Percentiles rank a stretch among this genome's conserved stretches.
phyloP scores from a whole-genome alignment of 2,797 vertebrate species.

The Dermochelys coriacea region DNA sequence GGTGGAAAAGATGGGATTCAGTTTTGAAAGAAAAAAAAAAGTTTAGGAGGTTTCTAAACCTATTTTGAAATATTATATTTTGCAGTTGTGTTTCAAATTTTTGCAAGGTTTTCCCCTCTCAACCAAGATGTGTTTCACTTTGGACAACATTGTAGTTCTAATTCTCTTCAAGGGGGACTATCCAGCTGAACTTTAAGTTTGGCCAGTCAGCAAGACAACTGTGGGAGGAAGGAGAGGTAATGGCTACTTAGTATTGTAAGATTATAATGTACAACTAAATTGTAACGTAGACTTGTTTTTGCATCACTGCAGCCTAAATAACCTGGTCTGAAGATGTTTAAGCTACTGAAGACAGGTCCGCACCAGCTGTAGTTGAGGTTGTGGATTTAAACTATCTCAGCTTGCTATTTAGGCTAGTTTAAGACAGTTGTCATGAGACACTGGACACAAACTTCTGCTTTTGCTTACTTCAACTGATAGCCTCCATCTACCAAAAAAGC shows the following conservation, averaged over 20 bases:
- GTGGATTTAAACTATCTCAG: neutral
- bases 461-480: slow-evolving; percentile 50
- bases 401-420: neutral
- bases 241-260: too few species aligned
- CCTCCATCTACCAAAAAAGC: slow-evolving; percentile 34
- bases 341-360: neutral
- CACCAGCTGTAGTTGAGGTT: neutral
- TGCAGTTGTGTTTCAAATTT: slow-evolving; percentile 35
- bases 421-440: neutral
- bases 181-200: slow-evolving; percentile 51
- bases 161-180: neutral
- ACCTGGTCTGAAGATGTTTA: neutral
- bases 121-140: slow-evolving; percentile 29
- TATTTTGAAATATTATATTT: slow-evolving; percentile 39
- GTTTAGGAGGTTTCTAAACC: neutral
- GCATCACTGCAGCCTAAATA: neutral
- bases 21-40: slow-evolving; percentile 23
- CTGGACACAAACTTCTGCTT: slow-evolving; percentile 15
- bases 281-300: slow-evolving; percentile 27
- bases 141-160: slow-evolving; percentile 30
- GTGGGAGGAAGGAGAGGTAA: neutral
- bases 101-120: slow-evolving; percentile 10
- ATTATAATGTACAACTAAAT: too few species aligned
- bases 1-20: neutral
- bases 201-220: neutral